phyloP scores from a whole-genome alignment of 2,797 vertebrate species.

The Cuculus canorus region DNA sequence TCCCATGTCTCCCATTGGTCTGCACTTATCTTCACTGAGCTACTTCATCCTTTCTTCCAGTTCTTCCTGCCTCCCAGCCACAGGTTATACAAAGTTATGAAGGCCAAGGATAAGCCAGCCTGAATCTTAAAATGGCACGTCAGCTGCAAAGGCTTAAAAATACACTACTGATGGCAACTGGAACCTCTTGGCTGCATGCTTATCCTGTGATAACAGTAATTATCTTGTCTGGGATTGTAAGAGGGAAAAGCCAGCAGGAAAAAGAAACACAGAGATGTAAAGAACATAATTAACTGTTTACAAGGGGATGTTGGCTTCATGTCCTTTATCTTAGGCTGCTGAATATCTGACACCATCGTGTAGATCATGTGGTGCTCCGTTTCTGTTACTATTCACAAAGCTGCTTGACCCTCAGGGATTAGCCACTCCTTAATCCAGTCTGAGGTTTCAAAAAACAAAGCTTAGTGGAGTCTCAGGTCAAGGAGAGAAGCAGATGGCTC shows the following conservation, averaged over 20 bases:
- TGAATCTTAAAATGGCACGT: background rate
- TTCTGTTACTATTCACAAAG: background rate
- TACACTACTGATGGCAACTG: background rate
- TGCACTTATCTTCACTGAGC: background rate
- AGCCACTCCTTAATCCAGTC: background rate
- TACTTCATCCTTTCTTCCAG: background rate
- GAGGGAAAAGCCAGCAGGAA: background rate
- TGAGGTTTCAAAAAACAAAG: background rate
- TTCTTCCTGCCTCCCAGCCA: background rate
- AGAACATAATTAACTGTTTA: slow-evolving; percentile 43
- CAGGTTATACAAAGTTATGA: background rate
- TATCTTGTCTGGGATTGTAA: background rate
- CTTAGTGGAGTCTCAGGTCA: background rate
- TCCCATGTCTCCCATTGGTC: background rate
- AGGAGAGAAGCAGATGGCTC: background rate
- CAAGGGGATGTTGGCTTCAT: background rate
- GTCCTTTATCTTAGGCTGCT: background rate
- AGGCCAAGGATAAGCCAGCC: background rate
- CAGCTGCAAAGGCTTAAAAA: background rate
- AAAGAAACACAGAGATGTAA: background rate
- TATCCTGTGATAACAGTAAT: background rate
- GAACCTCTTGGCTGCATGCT: background rate
- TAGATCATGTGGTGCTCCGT: background rate
- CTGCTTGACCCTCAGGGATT: background rate
- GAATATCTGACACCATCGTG: background rate